phyloP scores from a whole-genome alignment of 2,797 vertebrate genomes.

The Thalassophryne amazonica region DNA sequence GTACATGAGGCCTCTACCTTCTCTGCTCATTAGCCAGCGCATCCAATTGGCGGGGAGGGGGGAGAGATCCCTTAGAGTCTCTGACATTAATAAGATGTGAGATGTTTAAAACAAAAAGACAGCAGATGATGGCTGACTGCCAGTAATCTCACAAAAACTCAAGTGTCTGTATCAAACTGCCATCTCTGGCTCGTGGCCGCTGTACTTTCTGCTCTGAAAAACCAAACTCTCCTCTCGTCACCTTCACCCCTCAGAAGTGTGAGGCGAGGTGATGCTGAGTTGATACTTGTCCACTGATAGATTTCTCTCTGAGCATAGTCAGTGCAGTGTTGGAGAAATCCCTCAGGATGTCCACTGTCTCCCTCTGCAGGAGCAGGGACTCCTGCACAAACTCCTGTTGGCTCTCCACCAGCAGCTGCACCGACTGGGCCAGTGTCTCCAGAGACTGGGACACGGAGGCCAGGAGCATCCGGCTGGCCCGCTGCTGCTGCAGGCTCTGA shows the following conservation, averaged over 20 bases:
- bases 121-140: no score
- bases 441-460: constrained; percentile 74
- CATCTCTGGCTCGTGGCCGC: background rate
- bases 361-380: constrained; percentile 75
- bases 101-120: no score
- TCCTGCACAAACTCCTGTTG: constrained; percentile 79
- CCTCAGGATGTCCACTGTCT: constrained; percentile 73
- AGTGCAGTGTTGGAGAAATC: constrained; percentile 76
- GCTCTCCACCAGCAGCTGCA: constrained; percentile 77
- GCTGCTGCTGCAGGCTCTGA: constrained; percentile 79
- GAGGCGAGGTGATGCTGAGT: constrained; percentile 1
- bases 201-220: background rate
- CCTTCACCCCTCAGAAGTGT: constrained; percentile 10
- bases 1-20: no score
- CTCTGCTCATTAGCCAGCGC: no score
- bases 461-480: constrained; percentile 68
- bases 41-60: no score
- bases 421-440: constrained; percentile 72
- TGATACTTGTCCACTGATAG: constrained; percentile 24
- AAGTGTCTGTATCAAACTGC: background rate
- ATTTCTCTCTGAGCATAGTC: constrained; percentile 72
- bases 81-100: no score
- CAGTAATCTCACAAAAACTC: no score
- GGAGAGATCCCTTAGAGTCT: no score
- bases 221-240: background rate